Base-by-base conservation (phyloP, 2,797 vertebrate genomes). In the Stomatorhinus walkeri region DNA sequence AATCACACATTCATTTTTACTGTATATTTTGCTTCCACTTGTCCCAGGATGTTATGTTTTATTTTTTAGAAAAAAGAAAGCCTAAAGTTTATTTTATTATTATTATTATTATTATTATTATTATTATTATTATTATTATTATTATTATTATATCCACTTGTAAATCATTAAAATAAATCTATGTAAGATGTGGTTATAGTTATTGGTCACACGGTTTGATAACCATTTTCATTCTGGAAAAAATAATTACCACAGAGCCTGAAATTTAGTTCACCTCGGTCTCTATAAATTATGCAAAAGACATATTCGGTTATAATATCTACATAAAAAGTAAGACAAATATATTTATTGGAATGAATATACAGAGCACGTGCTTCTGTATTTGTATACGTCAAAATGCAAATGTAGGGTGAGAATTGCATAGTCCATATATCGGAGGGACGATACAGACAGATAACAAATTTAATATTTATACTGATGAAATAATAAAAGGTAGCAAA, bases 261-360 rank as follows among this genome's bases (percentile, higher is more conserved):
- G 81, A 85, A 81, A 81, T 81, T 43, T 81, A 48, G 81, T 51
- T 85, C 48, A 85, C 46, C 24, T 12, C 51, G 22, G 84, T 85
- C 19, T 32, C 84, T 51, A 52, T 61, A 68, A 79, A 49, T 61
- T 64, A 32, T 46, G 32, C 2, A 32, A 79, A 51, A 43, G 36
- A 59, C 24, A 81, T 81, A 43, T 81, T 46, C 76, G 6, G 76
- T 81, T 46, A 46, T 43, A 81, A 81, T 81, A 81, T 81, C 76
- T 51, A 40, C 49, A 89, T 40, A 54, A 88, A 46, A 89, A 86
- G 49, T 43, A 86, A 59, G 19, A 79, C 46, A 88, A 46, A 87
- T 87, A 40, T n/a, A 85, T 85, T 85, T 48, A 52, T 85, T 24
- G 16, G 14, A 51, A 52, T 43, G 6, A 22, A 28, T 32, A 89